Evolutionary conservation across 2,113 vertebrate genomes (phyloP).

Genomic region (Oplegnathus fasciatus): DNA sequence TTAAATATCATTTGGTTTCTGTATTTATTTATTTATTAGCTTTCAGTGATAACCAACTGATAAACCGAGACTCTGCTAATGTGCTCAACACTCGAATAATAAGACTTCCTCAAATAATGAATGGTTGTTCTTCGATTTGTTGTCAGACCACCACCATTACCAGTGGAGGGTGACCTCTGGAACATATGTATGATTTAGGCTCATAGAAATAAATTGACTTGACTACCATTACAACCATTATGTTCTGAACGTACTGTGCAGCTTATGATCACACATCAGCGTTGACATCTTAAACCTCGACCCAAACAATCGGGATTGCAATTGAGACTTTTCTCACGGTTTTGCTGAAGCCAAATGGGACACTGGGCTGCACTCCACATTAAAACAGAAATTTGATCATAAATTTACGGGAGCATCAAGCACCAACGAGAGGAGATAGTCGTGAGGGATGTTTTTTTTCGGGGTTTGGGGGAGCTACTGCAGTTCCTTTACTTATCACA

Average conservation of each 20-base stretch:
- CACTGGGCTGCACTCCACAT: not conserved
- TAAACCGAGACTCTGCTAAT: not conserved
- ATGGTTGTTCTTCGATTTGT: not conserved
- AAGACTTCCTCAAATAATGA: not conserved
- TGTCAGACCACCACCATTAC: not conserved
- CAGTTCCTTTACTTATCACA: slow-evolving; percentile 26
- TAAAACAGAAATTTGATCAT: slow-evolving; percentile 39
- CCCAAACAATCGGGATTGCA: not conserved
- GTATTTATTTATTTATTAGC: too few relatives aligned
- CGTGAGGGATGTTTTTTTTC: not conserved
- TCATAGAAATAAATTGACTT: not conserved
- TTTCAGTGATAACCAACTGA: not conserved
- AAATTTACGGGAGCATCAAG: slow-evolving; percentile 6
- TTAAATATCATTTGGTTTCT: not conserved
- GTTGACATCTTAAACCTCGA: not conserved
- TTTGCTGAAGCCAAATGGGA: not conserved
- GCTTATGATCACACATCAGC: not conserved
- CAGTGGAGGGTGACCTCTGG: not conserved
- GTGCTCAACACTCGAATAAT: not conserved
- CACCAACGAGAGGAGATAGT: not conserved
- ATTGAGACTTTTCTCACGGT: not conserved
- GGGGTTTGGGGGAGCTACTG: too few relatives aligned
- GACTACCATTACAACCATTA: slow-evolving; percentile 15
- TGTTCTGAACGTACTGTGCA: slow-evolving; percentile 2
- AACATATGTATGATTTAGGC: not conserved